Percentiles rank a stretch among this genome's conserved stretches.
Evolutionary conservation across 1,140 invertebrate genomes (phyloP).

Genomic region (Euglossa dilemma): DNA sequence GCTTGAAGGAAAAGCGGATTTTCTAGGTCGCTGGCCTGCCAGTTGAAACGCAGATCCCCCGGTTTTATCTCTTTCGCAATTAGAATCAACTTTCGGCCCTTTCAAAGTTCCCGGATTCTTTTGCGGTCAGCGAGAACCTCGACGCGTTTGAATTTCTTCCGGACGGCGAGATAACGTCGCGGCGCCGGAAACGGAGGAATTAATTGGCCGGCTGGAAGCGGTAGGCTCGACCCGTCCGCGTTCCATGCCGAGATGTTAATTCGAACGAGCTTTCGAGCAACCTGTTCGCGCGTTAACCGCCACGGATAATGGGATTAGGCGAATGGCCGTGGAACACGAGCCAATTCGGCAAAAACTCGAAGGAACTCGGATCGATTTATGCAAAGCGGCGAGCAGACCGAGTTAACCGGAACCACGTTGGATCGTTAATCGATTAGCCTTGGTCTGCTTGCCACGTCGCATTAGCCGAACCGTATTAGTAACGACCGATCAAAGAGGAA

Average conservation of each 20-base stretch:
- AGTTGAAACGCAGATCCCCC: not conserved
- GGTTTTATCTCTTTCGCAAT: not conserved
- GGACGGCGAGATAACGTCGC: not conserved
- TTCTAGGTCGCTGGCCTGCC: not conserved
- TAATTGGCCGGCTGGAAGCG: not conserved
- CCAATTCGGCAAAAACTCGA: not conserved
- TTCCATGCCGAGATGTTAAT: not conserved
- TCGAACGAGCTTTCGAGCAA: constrained; percentile 13
- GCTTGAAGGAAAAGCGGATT: not conserved
- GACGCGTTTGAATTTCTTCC: not conserved
- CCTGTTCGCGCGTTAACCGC: not conserved
- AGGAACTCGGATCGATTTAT: constrained; percentile 5
- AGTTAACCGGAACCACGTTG: not conserved
- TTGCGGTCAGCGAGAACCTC: not conserved
- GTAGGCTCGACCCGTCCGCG: not conserved
- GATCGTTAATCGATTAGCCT: not conserved
- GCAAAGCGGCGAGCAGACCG: no score
- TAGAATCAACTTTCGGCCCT: constrained; percentile 4
- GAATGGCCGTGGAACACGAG: not conserved
- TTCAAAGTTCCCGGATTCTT: not conserved
- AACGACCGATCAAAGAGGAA: not conserved
- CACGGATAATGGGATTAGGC: not conserved
- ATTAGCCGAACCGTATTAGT: not conserved
- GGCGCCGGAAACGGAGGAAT: constrained; percentile 1
- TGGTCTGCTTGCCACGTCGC: not conserved